Evolutionary conservation across 1,140 invertebrate genomes (phyloP), one percentile per base, ranked within the genome.

Genomic region (Tenebrio molitor): DNA sequence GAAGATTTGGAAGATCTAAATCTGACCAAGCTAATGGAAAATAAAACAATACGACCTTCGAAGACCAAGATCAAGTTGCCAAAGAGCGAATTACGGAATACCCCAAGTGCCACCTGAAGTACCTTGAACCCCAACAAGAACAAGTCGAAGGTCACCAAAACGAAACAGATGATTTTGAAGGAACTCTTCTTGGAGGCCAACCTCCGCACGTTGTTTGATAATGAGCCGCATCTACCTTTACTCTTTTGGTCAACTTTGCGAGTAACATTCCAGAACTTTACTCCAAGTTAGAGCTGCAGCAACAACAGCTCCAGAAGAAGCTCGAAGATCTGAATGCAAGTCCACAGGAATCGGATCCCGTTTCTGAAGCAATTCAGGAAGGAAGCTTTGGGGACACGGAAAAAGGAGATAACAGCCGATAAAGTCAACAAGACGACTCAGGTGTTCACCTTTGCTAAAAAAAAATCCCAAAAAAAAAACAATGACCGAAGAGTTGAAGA

Each of bases 341-440:
- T 33, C 15, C 77, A 78, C 23, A 70, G 68, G 12, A 67, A 72
- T n/a, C 73, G 72, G 25, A 71, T 79, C 12, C 71, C 72, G 50
- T 46, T 76, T 17, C 76, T 79, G n/a, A 79, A 75, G 69, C 53
- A 74, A 64, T 78, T 73, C 34, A 63, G 67, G 15, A 72, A 73
- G 4, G 72, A 79, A 64, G 53, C 78, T 0, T 79, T 16, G 72
- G 74, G 58, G 72, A 73, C n/a, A 71, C 62, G 3, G 75, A 79
- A 17, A 64, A 65, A 12, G 12, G 44, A 71, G n/a, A 34, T 44
- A 19, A 72, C 74, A 33, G 53, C 65, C 10, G 65, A 78, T 29
- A 75, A 70, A 41, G 75, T 78, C 6, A 41, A 70, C 6, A 19
- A 42, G 7, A 66, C 72, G 2, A 68, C 74, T 53, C 76, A 78